Base-by-base conservation (phyloP, 2,113 vertebrate species). In the Myocastor coypus region DNA sequence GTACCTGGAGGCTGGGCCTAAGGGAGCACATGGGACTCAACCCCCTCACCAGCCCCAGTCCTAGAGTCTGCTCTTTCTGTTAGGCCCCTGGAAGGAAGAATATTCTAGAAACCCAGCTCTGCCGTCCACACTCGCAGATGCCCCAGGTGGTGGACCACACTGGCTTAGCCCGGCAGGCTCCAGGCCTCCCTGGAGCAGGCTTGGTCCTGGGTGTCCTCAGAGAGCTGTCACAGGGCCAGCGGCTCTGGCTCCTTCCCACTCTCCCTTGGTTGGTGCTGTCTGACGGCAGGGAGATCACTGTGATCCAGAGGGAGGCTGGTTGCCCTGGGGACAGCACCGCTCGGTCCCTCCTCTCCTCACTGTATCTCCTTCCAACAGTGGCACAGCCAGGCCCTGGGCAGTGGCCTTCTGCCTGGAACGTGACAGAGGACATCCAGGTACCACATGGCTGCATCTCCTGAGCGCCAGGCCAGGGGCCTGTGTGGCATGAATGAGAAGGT, bases 361-460 rank as follows among this genome's bases (percentile, higher is more conserved):
- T 5, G 13, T 20, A 17, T 2, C 20, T 16, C 34, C n/a, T 59
- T 34, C 59, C 4, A 26, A 34, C 0, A 0, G 22, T 4, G 5
- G 57, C 13, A 59, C 0, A 0, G 30, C 57, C 28, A 1, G 91
- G 19, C 63, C 63, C 3, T 9, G 8, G 26, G 24, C 1, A 12
- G 42, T 24, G 50, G 77, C 32, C 80, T 26, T 28, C 0, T 2
- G 37, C n/a, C 68, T 30, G 89, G 63, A 81, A n/a, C 8, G 0
- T 7, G 34, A 4, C 0, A 0, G 14, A 57, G 55, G 7, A 16
- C 2, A 8, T 14, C 52, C 19, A 2, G 3, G n/a, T 9, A 0
- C 83, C 4, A 1, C 6, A 0, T 4, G 71, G 52, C 50, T 75
- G n/a, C 10, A 40, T 10, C 52, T 52, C 0, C 0, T 14, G 52